Evolutionary conservation across 64 coral and sea anemone genomes (phyloP).

Genomic region (Catalaphyllia jardinei): DNA sequence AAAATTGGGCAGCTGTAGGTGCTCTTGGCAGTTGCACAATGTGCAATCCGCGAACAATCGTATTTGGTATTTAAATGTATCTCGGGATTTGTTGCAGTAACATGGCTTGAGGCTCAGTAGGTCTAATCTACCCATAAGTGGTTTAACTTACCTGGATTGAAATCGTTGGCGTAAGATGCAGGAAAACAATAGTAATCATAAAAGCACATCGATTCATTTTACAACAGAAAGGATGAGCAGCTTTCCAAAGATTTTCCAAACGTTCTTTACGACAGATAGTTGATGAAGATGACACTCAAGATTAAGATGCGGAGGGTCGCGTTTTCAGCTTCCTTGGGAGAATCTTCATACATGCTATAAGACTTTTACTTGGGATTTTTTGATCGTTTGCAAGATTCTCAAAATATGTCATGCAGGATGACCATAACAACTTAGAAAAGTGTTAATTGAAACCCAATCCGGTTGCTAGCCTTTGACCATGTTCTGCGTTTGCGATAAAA

Average conservation of each 20-base stretch:
- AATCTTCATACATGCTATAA: neutral
- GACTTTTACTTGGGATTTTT: neutral
- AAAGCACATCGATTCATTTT: neutral
- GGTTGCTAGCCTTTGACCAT: neutral
- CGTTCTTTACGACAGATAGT: neutral
- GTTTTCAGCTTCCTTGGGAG: neutral
- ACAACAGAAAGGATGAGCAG: neutral
- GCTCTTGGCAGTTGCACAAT: neutral
- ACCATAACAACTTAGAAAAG: neutral
- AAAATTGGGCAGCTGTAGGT: neutral
- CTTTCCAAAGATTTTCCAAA: slow-evolving; percentile 5
- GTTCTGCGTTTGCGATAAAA: slow-evolving; percentile 6
- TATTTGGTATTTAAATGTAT: neutral
- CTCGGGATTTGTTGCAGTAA: neutral
- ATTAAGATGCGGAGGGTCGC: neutral
- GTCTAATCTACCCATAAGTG: neutral
- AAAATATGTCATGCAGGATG: neutral
- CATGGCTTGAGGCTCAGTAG: neutral
- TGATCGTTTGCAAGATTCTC: slow-evolving; percentile 29
- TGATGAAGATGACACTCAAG: slow-evolving; percentile 16
- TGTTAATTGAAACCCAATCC: slow-evolving; percentile 36
- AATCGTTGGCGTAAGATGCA: neutral
- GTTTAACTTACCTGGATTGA: slow-evolving; percentile 7
- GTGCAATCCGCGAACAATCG: neutral
- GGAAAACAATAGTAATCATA: neutral